These are phyloP conservation scores for Ciconia maguari DNA, from an alignment of 2,113 vertebrate species.

Conservation along the genomic window DNA sequence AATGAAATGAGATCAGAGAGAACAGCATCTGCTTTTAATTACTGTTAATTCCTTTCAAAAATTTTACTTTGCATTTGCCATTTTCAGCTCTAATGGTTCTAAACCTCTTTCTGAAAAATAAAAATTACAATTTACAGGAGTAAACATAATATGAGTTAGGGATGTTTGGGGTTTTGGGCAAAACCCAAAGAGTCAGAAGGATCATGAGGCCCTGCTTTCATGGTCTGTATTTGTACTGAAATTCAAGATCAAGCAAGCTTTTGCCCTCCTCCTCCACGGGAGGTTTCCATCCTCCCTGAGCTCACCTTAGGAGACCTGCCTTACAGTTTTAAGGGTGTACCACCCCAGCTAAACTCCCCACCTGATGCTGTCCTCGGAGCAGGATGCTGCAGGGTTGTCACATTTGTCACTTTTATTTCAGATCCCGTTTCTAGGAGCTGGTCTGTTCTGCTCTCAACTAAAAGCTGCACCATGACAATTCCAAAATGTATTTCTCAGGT, in stretches of 20 bases:
- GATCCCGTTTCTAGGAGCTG: neutral
- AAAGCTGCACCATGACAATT: neutral
- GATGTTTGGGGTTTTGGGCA: neutral
- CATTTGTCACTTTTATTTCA: neutral
- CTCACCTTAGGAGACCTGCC: neutral
- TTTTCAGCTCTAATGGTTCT: neutral
- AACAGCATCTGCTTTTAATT: slow-evolving; percentile 33
- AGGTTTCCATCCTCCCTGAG: neutral
- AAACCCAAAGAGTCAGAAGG: neutral
- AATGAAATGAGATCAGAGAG: neutral
- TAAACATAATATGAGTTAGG: neutral
- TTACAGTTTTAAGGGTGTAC: rapidly evolving
- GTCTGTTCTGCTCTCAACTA: neutral
- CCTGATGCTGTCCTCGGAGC: rapidly evolving
- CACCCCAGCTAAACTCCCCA: neutral
- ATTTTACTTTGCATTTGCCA: neutral
- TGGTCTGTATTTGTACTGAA: neutral
- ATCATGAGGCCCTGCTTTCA: neutral
- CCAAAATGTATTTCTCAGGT: neutral
- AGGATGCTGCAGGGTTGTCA: neutral
- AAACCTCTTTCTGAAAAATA: neutral
- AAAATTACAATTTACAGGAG: neutral
- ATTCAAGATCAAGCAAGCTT: neutral
- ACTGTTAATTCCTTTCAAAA: slow-evolving; percentile 22
- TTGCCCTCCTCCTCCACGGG: neutral